Conservation (phyloP, 2,888 invertebrate genomes). For the Drosophila nr. perissopoda region DNA sequence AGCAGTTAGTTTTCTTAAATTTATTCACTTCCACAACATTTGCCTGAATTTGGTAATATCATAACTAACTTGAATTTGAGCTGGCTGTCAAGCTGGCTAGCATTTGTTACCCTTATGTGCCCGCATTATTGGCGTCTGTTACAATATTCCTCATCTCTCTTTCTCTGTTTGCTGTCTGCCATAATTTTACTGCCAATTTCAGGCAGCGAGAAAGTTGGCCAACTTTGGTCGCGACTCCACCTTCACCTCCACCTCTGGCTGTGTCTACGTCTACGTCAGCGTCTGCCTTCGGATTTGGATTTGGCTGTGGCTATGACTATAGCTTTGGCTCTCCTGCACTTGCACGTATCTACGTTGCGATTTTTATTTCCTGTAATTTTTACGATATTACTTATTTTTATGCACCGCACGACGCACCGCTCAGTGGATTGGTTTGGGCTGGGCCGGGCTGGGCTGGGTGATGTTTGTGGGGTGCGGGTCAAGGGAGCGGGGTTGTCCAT, state of each 20-base stretch:
- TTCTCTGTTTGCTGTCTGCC: conserved; percentile 49
- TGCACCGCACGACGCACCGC: conserved; percentile 68
- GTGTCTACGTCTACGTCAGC: neutral
- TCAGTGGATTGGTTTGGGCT: conserved; percentile 15
- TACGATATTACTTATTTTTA: conserved; percentile 80
- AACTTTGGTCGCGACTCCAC: conserved; percentile 27
- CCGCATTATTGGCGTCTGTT: conserved; percentile 52
- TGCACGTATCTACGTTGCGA: conserved; percentile 75
- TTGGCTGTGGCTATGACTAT: conserved; percentile 12
- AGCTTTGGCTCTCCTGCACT: conserved; percentile 56
- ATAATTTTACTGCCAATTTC: conserved; percentile 75
- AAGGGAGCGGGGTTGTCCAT: conserved; percentile 34
- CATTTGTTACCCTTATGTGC: conserved; percentile 18
- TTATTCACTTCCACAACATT: conserved; percentile 36
- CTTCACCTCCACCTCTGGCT: neutral
- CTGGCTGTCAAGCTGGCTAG: conserved; percentile 41
- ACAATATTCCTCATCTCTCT: conserved; percentile 56
- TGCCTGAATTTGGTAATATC: conserved; percentile 47
- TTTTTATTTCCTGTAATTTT: conserved; percentile 80
- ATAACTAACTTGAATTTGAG: conserved; percentile 64
- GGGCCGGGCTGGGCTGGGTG: neutral
- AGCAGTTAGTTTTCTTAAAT: neutral
- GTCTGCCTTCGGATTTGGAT: neutral
- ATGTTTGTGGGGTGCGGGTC: conserved; percentile 35
- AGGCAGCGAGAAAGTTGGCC: conserved; percentile 71